Evolutionary conservation across 2,113 vertebrate species (phyloP).

Genomic region (Xiphorhynchus elegans): DNA sequence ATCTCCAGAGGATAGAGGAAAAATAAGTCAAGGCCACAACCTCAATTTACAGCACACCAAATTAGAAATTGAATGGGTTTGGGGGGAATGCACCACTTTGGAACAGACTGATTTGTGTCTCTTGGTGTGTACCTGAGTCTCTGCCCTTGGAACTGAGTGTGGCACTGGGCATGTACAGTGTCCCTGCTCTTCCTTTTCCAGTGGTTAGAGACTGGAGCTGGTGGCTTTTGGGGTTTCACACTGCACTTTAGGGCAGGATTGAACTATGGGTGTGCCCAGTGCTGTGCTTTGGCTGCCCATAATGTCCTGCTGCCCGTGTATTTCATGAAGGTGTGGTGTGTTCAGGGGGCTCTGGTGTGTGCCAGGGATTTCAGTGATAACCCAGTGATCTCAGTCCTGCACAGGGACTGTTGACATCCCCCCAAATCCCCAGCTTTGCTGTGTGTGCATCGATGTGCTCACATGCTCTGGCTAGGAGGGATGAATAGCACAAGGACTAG

Average conservation of each 20-base stretch:
- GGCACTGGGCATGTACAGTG: neutral
- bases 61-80: neutral
- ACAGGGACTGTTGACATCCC: neutral
- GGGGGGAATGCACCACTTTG: neutral
- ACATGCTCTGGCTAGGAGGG: neutral
- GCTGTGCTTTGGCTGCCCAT: neutral
- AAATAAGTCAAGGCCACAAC: neutral
- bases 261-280: neutral
- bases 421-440: neutral
- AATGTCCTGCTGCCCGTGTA: neutral
- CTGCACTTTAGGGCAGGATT: neutral
- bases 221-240: neutral
- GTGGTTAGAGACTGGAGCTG: neutral
- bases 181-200: neutral
- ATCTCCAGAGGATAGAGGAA: neutral
- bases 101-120: neutral
- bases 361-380: neutral
- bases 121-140: neutral
- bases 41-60: conserved; percentile 20
- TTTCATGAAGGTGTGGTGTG: neutral
- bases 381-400: neutral
- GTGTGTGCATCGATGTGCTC: neutral
- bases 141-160: neutral
- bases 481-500: neutral
- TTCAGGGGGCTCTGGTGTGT: neutral